These are phyloP conservation scores for Sarcoramphus papa DNA, from an alignment of 2,797 vertebrate species.

Conservation along the genomic window DNA sequence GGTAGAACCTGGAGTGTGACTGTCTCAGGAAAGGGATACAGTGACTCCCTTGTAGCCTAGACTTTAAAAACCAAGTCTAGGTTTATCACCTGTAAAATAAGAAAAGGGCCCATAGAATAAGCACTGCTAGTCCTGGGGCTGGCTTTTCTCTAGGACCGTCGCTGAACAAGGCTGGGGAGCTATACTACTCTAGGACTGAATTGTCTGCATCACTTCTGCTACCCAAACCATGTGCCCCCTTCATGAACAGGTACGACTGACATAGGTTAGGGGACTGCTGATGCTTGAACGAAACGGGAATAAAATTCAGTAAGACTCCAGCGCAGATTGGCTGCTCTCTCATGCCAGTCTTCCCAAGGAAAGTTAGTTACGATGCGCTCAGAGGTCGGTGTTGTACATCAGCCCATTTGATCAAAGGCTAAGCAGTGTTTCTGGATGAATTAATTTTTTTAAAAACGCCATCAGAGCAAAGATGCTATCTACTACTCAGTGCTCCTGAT, in stretches of 20 bases:
- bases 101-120: background rate
- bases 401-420: background rate
- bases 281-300: background rate
- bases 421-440: background rate
- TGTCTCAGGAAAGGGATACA: background rate
- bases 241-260: rapidly evolving
- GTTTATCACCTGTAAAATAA: background rate
- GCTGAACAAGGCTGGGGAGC: background rate
- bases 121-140: background rate
- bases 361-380: background rate
- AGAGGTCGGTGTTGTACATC: background rate
- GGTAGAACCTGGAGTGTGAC: background rate
- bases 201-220: background rate
- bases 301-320: background rate
- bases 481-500: background rate
- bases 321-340: background rate
- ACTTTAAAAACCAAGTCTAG: background rate
- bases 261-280: background rate
- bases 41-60: background rate
- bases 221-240: background rate
- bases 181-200: background rate
- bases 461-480: background rate
- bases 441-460: background rate
- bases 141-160: background rate
- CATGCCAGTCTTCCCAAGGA: background rate